A percentile compares a stretch with the other conserved stretches of the same genome.
Evolutionary conservation across 2,888 invertebrate genomes (phyloP).

Genomic region (Lochmaea crataegi): DNA sequence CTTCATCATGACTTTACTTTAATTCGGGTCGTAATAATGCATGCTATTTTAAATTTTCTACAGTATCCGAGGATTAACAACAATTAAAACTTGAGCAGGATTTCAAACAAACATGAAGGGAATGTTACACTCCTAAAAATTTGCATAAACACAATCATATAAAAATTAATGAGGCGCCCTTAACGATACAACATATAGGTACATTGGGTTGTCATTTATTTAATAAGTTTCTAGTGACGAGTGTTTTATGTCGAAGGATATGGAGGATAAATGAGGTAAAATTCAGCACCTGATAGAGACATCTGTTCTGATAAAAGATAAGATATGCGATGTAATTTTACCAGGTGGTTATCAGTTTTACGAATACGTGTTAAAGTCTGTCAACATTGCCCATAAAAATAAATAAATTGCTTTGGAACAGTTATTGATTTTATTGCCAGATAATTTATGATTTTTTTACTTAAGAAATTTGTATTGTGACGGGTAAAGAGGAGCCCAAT

Average conservation of each 20-base stretch:
- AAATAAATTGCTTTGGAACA: background rate
- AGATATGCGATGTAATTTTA: background rate
- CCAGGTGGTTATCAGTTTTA: slow-evolving; percentile 15
- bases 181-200: background rate
- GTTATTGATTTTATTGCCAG: background rate
- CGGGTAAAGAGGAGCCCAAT: too few species aligned
- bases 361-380: background rate
- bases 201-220: background rate
- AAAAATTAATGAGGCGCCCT: background rate
- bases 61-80: slow-evolving; percentile 13
- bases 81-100: slow-evolving; percentile 14
- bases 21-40: slow-evolving; percentile 23
- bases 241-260: background rate
- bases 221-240: background rate
- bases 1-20: slow-evolving; percentile 16
- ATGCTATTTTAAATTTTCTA: slow-evolving; percentile 24
- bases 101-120: background rate
- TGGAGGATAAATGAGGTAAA: slow-evolving; percentile 2
- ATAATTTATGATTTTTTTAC: too few species aligned
- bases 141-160: background rate
- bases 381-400: background rate
- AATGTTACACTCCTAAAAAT: background rate
- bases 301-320: slow-evolving; percentile 15
- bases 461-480: too few species aligned
- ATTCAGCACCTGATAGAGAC: slow-evolving; percentile 10